phyloP scores from a whole-genome alignment of 37 sponge, comb jelly and placozoan species.

The Beroe ovata region DNA sequence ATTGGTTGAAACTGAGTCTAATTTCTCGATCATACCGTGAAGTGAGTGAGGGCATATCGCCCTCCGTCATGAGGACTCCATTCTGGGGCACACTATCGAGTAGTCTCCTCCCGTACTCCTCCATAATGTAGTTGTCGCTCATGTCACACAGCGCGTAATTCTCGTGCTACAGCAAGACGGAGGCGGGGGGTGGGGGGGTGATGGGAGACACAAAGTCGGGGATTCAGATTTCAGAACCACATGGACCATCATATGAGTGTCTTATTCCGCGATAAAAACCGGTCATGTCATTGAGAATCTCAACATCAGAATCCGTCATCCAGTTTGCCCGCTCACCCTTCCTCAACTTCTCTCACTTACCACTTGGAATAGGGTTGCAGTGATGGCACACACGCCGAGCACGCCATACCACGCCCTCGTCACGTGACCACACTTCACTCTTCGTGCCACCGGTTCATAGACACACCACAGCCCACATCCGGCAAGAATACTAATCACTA shows the following conservation, averaged over 20 bases:
- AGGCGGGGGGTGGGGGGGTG: too few species aligned
- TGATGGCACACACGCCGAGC: not conserved
- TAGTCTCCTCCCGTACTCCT: slow-evolving; percentile 44
- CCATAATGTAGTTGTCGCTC: slow-evolving; percentile 35
- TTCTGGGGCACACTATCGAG: slow-evolving; percentile 2
- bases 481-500: slow-evolving; percentile 16
- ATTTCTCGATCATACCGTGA: too few species aligned
- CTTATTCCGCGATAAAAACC: too few species aligned
- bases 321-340: too few species aligned
- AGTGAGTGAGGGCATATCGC: slow-evolving; percentile 56
- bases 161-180: too few species aligned
- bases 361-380: not conserved
- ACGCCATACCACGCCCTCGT: not conserved
- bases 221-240: too few species aligned
- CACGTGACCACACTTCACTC: not conserved
- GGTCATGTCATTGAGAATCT: too few species aligned
- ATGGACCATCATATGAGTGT: too few species aligned
- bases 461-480: slow-evolving; percentile 45
- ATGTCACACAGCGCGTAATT: slow-evolving; percentile 53
- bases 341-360: too few species aligned
- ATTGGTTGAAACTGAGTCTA: too few species aligned
- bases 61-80: slow-evolving; percentile 34
- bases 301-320: too few species aligned
- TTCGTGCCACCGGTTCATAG: not conserved
- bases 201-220: too few species aligned